Evolutionary conservation across 2,888 invertebrate species (phyloP), one percentile per base, ranked within the genome.

Genomic region (Malacosoma neustria): DNA sequence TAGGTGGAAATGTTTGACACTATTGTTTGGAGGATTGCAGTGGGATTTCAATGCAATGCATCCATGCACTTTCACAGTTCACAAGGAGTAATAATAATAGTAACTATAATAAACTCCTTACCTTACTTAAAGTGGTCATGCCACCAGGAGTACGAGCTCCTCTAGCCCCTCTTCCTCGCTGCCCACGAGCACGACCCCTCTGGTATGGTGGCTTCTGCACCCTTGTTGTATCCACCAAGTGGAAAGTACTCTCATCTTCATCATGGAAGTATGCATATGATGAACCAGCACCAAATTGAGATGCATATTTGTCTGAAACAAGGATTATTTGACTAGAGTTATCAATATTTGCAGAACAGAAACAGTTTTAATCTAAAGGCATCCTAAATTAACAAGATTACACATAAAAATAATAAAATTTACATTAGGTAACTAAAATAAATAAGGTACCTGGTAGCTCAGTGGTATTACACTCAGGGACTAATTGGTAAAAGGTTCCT

Each of bases 221-320:
- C 22, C 95, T 89, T 0, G 97, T 93, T 1, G 96, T 97, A 65
- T 99, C 98, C 51, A 99, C 99, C 82, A 99, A 86, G 73, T 99
- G 99, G 90, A 99, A 99, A 35, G 96, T 95, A 50, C 95, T 95
- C 73, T 99, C 99, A 69, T 99, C 99, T 71, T 99, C 99, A 58
- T 99, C 99, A 60, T 99, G 99, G 70, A 95, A 97, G 74, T 99
- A 99, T 0, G 99, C 96, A 77, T 99, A 99, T 57, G 98, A 98
- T 61, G 93, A 97, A 32, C 96, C 97, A 49, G 96, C 95, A 39
- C 96, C 97, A 77, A 97, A 97, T 54, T 95, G 93, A 3, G 96
- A 96, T 32, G 93, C 92, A 67, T 97, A 97, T 74, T 97, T 97
- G 64, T 93, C 95, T 95, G 57, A 1, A 33, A 33, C n/a, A n/a